Conservation (phyloP, 2,113 vertebrate genomes). For the Clarias gariepinus region DNA sequence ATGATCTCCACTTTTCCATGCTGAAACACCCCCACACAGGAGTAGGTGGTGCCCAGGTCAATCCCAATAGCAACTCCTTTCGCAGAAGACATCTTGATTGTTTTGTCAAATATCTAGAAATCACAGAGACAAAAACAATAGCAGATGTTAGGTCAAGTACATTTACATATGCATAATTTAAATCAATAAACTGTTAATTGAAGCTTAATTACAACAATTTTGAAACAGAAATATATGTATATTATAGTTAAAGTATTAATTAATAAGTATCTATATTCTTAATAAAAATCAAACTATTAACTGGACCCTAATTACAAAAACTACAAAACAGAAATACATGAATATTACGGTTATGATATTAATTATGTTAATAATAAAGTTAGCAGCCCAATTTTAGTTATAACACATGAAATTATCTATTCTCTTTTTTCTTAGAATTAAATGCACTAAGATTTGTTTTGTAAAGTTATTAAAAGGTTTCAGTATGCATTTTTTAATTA, state of each 20-base stretch:
- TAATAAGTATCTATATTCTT: background rate
- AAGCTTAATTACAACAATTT: background rate
- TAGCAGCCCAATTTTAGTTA: background rate
- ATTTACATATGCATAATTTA: background rate
- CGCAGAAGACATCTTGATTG: background rate
- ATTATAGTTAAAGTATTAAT: background rate
- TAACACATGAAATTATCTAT: background rate
- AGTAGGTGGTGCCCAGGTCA: constrained; percentile 54
- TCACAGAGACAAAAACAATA: background rate
- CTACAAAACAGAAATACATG: background rate
- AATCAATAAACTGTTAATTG: background rate
- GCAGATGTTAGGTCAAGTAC: background rate
- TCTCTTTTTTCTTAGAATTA: background rate
- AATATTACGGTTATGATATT: background rate
- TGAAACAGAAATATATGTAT: background rate
- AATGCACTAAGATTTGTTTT: background rate
- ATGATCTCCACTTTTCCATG: constrained; percentile 88
- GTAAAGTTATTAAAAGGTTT: background rate
- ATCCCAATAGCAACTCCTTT: constrained; percentile 36
- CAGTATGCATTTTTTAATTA: background rate
- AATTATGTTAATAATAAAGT: too few relatives aligned
- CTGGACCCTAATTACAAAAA: background rate
- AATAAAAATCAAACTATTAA: background rate
- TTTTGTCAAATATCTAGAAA: background rate
- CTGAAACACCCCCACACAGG: constrained; percentile 83